Base-by-base conservation (phyloP, 2,888 invertebrate species). In the Heliconius aoede region DNA sequence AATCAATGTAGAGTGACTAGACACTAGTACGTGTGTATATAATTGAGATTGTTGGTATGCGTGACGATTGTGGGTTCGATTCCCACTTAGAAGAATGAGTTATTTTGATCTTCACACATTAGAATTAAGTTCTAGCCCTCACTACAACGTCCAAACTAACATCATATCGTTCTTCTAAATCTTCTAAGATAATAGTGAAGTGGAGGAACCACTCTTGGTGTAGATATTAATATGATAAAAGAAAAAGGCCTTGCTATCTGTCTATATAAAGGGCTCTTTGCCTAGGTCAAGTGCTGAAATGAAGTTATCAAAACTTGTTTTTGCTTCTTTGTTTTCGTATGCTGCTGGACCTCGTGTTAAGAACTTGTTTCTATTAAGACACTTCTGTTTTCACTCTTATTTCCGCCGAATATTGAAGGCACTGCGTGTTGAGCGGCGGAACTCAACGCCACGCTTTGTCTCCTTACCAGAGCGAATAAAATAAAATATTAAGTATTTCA, bases 191-290 rank as follows among this genome's bases (percentile, higher is more conserved):
- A 58, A 36, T 9, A 24, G 0, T 71, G 30, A 71, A 71, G 71
- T 58, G 36, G 32, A 11, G 24, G 46, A 46, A 46, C 32, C 55
- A 32, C 62, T 64, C 32, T 64, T 62, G 15, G 58, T 58, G n/a
- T n/a, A 71, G 55, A 32, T 58, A 36, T 71, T 15, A 32, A 71
- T 32, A 51, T 30, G 32, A 71, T 55, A 71, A 58, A 71, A 32
- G 58, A 71, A 60, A 58, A 60, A 71, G 24, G 36, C 58, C 71
- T 58, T 36, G 32, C 15, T 32, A 58, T 58, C 32, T 18, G 68
- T 68, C 26, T 68, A 51, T 68, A 51, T 28, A 28, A 58, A 58
- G 71, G 32, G 58, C 58, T 26, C 71, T 71, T 71, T 24, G 58
- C 24, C 18, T 24, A 36, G 71, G 58, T 71, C 71, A 32, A 71